Base-by-base conservation (phyloP, 2,888 invertebrate genomes). In the Vesta saturnalis region DNA sequence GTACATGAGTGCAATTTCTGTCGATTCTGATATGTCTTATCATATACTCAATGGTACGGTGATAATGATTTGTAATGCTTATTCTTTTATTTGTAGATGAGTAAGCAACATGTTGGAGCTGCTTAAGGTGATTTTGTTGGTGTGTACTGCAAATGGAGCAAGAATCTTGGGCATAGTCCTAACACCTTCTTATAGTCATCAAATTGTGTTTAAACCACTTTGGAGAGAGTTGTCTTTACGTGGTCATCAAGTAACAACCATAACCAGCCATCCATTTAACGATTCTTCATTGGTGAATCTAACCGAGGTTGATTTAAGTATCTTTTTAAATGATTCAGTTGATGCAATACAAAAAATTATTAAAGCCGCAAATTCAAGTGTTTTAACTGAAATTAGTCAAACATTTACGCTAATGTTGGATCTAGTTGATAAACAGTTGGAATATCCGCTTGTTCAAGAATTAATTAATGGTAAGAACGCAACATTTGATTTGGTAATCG, bases 401-500 rank as follows among this genome's bases (percentile, higher is more conserved):
- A 39, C n/a, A n/a, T 39, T 4, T n/a, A n/a, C 39, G 2, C 39
- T 39, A 3, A 39, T 39, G 12, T 10, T 8, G 1, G 2, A 12
- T 2, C 1, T 56, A 12, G 8, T 15, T 12, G 71, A 71, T n/a
- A 14, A 52, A 15, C 71, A 71, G 39, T 19, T 71, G 10, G 21
- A 12, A 12, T 76, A 77, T 47, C 74, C 77, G 0, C 72, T 77
- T 67, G 79, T 82, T 1, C 77, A 79, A 67, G 71, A 77, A 43
- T 64, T 82, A 14, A 79, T 82, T 18, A 71, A 78, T 14, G 76
- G 80, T 65, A 64, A 75, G 35, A 73, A 71, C 84, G 80, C 86
- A 19, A 83, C 83, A 63, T 90, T 89, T 72, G 89, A 90, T 77
- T 76, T 88, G 30, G 85, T 89, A 0, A 80, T 90, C 43, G 83